Evolutionary conservation across 2,888 invertebrate species (phyloP), one percentile per base, ranked within the genome.

Genomic region (Drosophila neoperkinsi): DNA sequence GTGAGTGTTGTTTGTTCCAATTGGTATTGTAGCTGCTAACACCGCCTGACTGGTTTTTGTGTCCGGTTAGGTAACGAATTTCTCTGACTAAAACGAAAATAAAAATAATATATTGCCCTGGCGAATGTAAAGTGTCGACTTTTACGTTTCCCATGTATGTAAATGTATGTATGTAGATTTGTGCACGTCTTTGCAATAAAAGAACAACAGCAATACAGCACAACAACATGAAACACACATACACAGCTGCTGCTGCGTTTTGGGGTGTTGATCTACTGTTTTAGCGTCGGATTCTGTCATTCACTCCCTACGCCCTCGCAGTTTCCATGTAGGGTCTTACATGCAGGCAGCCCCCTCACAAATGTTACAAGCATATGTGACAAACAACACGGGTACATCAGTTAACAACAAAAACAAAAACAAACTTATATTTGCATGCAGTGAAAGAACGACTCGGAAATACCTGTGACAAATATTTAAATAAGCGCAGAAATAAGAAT

Each of bases 81-180:
- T 84, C 78, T 73, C 79, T 76, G 88, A 71, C 88, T 79, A 84
- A 84, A 84, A 81, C 84, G 82, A 68, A 79, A 75, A 84, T 84
- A 84, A 87, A 84, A 89, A 89, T 84, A 84, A 84, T 75, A 81
- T 84, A 84, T 84, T 68, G 82, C 88, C 74, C 74, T 59, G 77
- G 74, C 88, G 74, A 88, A 88, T 85, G 85, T 85, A 88, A 85
- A 85, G 85, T 85, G 85, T 90, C 88, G 90, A 88, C 80, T 90
- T 88, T 75, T 84, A 83, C 78, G 78, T 88, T 77, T 75, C 83
- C 75, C 66, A 38, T 49, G n/a, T 36, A 51, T 30, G 46, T 63
- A 36, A 65, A 33, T 75, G 34, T 76, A 63, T 70, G 25, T 57
- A 58, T 51, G 33, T 81, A 71, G 76, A 73, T 82, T 77, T 74